phyloP scores from a whole-genome alignment of 1,140 invertebrate genomes.

The Theocolax elegans region DNA sequence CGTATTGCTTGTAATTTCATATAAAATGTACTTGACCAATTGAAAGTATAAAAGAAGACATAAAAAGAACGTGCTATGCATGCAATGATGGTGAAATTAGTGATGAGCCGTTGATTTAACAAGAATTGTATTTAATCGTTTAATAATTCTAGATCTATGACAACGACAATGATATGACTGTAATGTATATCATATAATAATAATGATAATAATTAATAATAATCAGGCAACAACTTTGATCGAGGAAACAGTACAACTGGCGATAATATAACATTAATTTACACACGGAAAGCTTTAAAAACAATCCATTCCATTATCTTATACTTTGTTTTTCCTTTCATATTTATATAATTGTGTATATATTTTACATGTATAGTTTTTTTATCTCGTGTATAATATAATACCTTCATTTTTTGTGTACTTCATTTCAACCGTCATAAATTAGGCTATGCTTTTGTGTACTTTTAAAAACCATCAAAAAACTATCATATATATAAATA shows the following conservation, averaged over 20 bases:
- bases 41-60: too few relatives aligned
- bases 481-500: too few relatives aligned
- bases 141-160: conserved; percentile 42
- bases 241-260: conserved; percentile 46
- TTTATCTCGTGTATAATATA: conserved; percentile 37
- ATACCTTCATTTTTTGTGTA: conserved; percentile 41
- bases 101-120: conserved; percentile 35
- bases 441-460: conserved; percentile 27
- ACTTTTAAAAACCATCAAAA: conserved; percentile 28
- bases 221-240: conserved; percentile 47
- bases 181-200: conserved; percentile 44
- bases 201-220: conserved; percentile 45
- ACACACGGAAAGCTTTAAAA: conserved; percentile 46
- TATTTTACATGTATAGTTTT: conserved; percentile 24
- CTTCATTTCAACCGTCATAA: conserved; percentile 20
- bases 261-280: conserved; percentile 46
- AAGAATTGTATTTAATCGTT: conserved; percentile 44
- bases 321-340: conserved; percentile 30
- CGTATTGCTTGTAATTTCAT: too few relatives aligned
- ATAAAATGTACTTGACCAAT: too few relatives aligned
- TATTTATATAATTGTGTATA: conserved; percentile 28
- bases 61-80: too few relatives aligned
- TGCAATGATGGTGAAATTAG: conserved; percentile 22
- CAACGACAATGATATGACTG: conserved; percentile 44
- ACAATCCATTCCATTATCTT: conserved; percentile 45